Evolutionary conservation across 2,888 invertebrate genomes (phyloP).

Genomic region (Thymelicus acteon): DNA sequence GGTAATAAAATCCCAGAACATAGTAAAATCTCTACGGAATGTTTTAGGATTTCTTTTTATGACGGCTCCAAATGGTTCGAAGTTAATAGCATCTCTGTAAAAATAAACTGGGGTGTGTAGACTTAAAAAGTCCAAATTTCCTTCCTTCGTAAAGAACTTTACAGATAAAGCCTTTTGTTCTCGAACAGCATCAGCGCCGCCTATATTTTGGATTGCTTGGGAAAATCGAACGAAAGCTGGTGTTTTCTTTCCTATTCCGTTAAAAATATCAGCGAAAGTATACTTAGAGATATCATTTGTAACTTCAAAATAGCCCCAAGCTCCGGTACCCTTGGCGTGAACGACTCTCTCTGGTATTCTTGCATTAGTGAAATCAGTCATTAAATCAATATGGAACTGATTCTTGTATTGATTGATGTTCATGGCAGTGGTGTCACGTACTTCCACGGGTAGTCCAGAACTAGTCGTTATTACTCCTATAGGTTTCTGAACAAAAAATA

Average conservation of each 20-base stretch:
- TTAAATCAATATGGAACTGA: conserved; percentile 47
- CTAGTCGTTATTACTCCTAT: conserved; percentile 87
- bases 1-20: conserved; percentile 95
- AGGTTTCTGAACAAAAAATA: conserved; percentile 62
- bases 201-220: conserved; percentile 91
- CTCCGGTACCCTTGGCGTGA: conserved; percentile 96
- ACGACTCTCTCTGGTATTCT: conserved; percentile 96
- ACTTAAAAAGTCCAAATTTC: conserved; percentile 94
- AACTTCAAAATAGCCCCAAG: conserved; percentile 92
- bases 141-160: conserved; percentile 95
- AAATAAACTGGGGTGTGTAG: conserved; percentile 95
- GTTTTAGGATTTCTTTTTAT: conserved; percentile 96
- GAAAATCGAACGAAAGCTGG: conserved; percentile 91
- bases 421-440: conserved; percentile 88
- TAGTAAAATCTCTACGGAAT: conserved; percentile 91
- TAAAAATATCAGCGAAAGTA: conserved; percentile 90
- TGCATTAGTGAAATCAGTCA: conserved; percentile 91
- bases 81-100: conserved; percentile 92
- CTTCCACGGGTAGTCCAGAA: conserved; percentile 90
- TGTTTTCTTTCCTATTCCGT: conserved; percentile 89
- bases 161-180: conserved; percentile 94
- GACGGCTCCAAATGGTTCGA: conserved; percentile 94
- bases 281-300: conserved; percentile 92
- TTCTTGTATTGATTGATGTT: conserved; percentile 85
- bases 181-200: conserved; percentile 92